Evolutionary conservation across 53 echinoderm and acorn worm species (phyloP).

Genomic region (Arbacia lixula): DNA sequence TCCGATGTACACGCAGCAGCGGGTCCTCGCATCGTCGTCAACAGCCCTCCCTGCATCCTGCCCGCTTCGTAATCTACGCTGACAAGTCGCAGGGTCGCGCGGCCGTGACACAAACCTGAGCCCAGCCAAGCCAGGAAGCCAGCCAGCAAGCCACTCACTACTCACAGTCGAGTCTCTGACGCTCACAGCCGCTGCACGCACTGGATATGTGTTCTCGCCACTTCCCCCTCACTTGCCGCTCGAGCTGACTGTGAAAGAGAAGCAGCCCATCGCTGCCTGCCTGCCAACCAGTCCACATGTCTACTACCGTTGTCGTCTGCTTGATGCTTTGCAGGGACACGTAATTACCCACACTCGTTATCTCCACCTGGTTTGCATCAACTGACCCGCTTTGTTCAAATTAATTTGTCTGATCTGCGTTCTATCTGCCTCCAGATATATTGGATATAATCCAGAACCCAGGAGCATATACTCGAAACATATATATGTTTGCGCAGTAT

Average conservation of each 20-base stretch:
- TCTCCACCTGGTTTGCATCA: conserved; percentile 4
- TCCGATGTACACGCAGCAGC: conserved; percentile 35
- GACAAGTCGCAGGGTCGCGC: conserved; percentile 52
- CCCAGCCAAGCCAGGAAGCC: conserved; percentile 22
- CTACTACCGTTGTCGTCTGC: no score
- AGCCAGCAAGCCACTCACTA: background rate
- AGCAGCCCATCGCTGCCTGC: background rate
- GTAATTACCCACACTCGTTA: conserved; percentile 42
- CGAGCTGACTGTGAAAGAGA: background rate
- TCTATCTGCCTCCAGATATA: no score
- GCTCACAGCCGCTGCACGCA: conserved; percentile 22
- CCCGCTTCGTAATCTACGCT: conserved; percentile 49
- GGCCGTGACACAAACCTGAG: conserved; percentile 12
- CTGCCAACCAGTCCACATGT: background rate
- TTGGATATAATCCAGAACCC: no score
- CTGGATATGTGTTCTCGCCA: background rate
- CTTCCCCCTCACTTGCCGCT: background rate
- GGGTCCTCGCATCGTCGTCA: background rate
- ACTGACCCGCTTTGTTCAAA: background rate
- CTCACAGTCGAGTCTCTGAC: conserved; percentile 22
- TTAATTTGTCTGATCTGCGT: no score
- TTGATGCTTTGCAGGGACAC: conserved; percentile 10
- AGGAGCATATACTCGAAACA: no score
- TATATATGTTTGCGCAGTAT: no score
- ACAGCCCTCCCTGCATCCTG: conserved; percentile 29